Evolutionary conservation across 2,888 invertebrate species (phyloP), one percentile per base, ranked within the genome.

Genomic region (Ptilodon capucinus): DNA sequence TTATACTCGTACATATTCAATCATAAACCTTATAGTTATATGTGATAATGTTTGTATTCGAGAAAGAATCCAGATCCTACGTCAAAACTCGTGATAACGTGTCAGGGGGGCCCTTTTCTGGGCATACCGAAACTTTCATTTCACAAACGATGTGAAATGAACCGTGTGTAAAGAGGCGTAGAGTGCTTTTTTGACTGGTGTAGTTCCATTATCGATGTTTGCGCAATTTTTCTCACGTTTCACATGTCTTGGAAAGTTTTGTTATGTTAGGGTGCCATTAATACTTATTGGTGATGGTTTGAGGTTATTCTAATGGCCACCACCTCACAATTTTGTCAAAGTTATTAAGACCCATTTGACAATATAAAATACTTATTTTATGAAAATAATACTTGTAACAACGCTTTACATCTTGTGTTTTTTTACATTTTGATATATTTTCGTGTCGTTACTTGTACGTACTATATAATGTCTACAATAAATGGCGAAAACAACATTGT

Each of bases 51-150:
- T 61, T 49, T 51, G 42, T 48, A 43, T 54, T 57, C 44, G 50
- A 57, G 51, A 41, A 34, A 40, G 28, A 39, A 38, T 40, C 17
- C 40, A 46, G 60, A 51, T 38, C 71, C 70, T 64, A 54, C 55
- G 64, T 73, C 74, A 70, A 57, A 72, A 65, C 60, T 68, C 54
- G 34, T 57, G 58, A 65, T 63, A 60, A 65, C 46, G 56, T 67
- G 68, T 63, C 64, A 55, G 34, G 41, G 53, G 32, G n/a, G 30
- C 46, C 52, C 52, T 57, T 46, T 60, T 42, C 32, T 40, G 34
- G 32, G 16, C 17, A 21, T 19, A 32, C 16, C 17, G 13, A 13
- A 43, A 42, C 13, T 39, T 38, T 9, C 28, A 40, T 48, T 49
- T 43, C 40, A 0, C 25, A 25, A 9, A 16, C n/a, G 36, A 6